phyloP scores from a whole-genome alignment of 2,888 invertebrate genomes.

The Oscheius sp. region DNA sequence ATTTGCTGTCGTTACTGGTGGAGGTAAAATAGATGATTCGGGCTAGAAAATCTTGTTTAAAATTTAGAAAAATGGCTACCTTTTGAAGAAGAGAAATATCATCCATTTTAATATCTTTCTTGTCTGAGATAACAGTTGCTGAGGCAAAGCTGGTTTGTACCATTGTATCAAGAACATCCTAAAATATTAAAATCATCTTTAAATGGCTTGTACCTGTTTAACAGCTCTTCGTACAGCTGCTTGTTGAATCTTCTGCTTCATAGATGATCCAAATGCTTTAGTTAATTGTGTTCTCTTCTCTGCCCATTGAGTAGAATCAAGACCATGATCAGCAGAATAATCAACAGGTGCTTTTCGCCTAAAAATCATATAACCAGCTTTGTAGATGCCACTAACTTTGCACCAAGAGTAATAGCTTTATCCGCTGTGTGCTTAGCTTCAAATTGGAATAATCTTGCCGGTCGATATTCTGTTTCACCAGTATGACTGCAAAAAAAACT shows the following conservation, averaged over 20 bases:
- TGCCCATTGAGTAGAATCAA: conserved; percentile 41
- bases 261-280: conserved; percentile 50
- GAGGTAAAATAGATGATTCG: conserved; percentile 47
- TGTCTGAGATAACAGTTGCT: conserved; percentile 37
- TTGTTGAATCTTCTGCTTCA: conserved; percentile 56
- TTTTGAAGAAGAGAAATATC: conserved; percentile 51
- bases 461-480: conserved; percentile 27
- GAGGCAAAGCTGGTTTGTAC: conserved; percentile 58
- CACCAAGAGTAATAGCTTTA: conserved; percentile 6
- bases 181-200: background rate
- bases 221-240: conserved; percentile 49
- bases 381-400: conserved; percentile 23
- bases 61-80: background rate
- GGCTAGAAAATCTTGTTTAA: conserved; percentile 24
- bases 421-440: conserved; percentile 22
- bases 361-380: background rate
- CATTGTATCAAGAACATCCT: conserved; percentile 57
- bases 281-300: conserved; percentile 50
- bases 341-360: conserved; percentile 7
- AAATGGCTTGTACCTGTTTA: conserved; percentile 31
- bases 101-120: conserved; percentile 43
- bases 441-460: conserved; percentile 33
- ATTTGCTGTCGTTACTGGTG: conserved; percentile 38
- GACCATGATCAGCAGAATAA: conserved; percentile 27
- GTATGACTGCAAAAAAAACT: conserved; percentile 13